Conservation (phyloP, 2,888 invertebrate species). For the Dysmachus trigonus region DNA sequence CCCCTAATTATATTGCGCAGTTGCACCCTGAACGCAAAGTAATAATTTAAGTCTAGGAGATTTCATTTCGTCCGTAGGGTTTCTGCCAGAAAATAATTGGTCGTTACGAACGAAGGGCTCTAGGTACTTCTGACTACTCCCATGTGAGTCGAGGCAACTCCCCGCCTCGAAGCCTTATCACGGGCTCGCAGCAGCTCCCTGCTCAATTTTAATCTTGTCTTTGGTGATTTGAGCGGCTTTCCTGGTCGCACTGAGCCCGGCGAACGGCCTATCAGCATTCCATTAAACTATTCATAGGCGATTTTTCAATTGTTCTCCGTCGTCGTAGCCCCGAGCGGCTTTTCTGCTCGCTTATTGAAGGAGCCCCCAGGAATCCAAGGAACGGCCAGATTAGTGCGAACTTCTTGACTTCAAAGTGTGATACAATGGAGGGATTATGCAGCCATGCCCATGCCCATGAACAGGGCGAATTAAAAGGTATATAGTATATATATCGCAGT, state of each 20-base stretch:
- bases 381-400: constrained; percentile 25
- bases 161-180: not conserved
- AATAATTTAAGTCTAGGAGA: not conserved
- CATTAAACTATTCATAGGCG: constrained; percentile 33
- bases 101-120: not conserved
- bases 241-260: not conserved
- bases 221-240: constrained; percentile 6
- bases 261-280: constrained; percentile 22
- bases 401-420: constrained; percentile 28
- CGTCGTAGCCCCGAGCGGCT: not conserved
- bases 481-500: too few species aligned
- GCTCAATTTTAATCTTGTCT: constrained; percentile 31
- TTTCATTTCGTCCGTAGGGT: not conserved
- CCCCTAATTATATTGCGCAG: not conserved
- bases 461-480: not conserved
- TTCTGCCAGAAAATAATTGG: not conserved
- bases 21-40: not conserved
- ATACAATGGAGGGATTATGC: constrained; percentile 23
- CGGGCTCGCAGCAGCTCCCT: constrained; percentile 6
- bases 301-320: constrained; percentile 27
- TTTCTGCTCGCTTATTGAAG: not conserved
- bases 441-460: constrained; percentile 4
- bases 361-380: not conserved
- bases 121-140: not conserved
- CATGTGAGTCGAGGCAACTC: not conserved